phyloP scores from a whole-genome alignment of 2,113 vertebrate genomes.

The Tragelaphus imberbis region DNA sequence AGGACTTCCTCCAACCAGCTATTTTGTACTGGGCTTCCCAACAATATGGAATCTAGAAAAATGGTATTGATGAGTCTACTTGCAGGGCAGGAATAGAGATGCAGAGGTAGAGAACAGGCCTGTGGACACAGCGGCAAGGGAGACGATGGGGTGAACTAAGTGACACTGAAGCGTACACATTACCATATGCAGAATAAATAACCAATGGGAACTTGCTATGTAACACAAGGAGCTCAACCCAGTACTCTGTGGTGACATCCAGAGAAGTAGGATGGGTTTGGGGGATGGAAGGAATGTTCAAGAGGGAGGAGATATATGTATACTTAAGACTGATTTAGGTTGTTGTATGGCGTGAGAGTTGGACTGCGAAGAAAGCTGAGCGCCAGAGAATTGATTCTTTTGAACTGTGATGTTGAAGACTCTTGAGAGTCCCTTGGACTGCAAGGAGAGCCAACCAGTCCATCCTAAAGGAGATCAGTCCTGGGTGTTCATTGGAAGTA shows the following conservation, averaged over 20 bases:
- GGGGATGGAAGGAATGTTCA: neutral
- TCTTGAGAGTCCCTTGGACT: too few relatives aligned
- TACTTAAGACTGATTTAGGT: neutral
- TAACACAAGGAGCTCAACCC: neutral
- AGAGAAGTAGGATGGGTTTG: neutral
- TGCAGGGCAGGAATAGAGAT: neutral
- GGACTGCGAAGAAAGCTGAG: too few relatives aligned
- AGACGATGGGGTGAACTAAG: neutral
- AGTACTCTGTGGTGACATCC: neutral
- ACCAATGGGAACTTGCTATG: neutral
- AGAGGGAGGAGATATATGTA: neutral
- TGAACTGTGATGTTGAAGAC: too few relatives aligned
- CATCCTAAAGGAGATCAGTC: too few relatives aligned
- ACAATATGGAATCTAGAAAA: neutral
- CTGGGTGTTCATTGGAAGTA: too few relatives aligned
- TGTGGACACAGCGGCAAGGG: neutral
- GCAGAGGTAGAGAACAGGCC: neutral
- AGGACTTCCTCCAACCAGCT: too few relatives aligned
- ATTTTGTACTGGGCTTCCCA: too few relatives aligned
- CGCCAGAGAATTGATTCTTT: too few relatives aligned
- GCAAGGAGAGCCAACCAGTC: too few relatives aligned
- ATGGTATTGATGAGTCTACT: neutral
- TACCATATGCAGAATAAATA: neutral
- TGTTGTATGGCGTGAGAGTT: neutral
- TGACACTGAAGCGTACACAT: fast-evolving